A percentile compares a stretch with the other conserved stretches of the same genome.
Conservation (phyloP, 2,888 invertebrate species). For the Drosophila parthenogenetica region DNA sequence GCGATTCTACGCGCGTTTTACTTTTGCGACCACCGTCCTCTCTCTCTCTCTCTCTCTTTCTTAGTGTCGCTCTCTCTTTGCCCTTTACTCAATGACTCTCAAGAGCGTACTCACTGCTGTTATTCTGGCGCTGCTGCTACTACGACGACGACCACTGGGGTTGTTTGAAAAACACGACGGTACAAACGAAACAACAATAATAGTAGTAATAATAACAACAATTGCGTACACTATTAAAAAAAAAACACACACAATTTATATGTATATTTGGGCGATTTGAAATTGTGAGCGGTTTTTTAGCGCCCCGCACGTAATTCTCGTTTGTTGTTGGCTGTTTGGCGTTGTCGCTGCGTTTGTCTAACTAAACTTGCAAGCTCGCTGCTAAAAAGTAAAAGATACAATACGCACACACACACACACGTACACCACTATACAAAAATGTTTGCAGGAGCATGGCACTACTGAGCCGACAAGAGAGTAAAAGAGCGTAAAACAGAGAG, state of each 20-base stretch:
- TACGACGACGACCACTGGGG: constrained; percentile 41
- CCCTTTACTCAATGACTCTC: constrained; percentile 42
- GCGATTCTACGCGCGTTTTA: constrained; percentile 68
- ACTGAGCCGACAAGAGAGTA: constrained; percentile 24
- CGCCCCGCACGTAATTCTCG: constrained; percentile 65
- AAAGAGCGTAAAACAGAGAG: constrained; percentile 10
- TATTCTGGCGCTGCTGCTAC: constrained; percentile 20
- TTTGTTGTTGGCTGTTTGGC: constrained; percentile 68
- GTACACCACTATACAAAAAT: constrained; percentile 35
- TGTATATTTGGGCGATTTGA: constrained; percentile 9
- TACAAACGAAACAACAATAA: constrained; percentile 15
- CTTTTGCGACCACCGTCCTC: constrained; percentile 53
- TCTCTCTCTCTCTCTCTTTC: constrained; percentile 24
- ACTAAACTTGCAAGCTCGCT: constrained; percentile 67
- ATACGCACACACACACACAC: constrained; percentile 52
- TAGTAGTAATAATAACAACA: constrained; percentile 28
- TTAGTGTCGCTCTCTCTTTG: constrained; percentile 16
- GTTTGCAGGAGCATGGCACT: constrained; percentile 68
- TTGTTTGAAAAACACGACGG: constrained; percentile 45
- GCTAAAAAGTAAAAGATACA: constrained; percentile 78
- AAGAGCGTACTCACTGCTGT: constrained; percentile 13
- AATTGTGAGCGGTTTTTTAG: constrained; percentile 34
- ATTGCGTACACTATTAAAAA: constrained; percentile 25
- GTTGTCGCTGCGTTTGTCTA: constrained; percentile 67
- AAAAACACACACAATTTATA: neutral